A percentile compares a stretch with the other conserved stretches of the same genome.
Conservation (phyloP, 2,888 invertebrate genomes). For the Pristionchus arcanus region DNA sequence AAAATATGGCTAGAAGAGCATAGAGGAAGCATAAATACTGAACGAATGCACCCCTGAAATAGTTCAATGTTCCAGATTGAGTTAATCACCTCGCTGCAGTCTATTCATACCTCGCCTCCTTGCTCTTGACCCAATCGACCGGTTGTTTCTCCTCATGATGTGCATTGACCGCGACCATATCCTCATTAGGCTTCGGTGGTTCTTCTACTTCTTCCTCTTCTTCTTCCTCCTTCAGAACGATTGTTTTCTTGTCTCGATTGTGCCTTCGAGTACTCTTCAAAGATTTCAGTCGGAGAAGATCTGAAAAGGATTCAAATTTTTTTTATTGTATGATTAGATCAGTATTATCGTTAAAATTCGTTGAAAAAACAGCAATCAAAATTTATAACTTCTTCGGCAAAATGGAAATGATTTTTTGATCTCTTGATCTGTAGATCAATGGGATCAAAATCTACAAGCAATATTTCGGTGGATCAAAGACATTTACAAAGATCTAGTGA, state of each 20-base stretch:
- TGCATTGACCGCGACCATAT: neutral
- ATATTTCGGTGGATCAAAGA: neutral
- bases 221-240: conserved; percentile 38
- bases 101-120: conserved; percentile 14
- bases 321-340: neutral
- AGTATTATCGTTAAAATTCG: neutral
- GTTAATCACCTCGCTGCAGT: neutral
- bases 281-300: conserved; percentile 47
- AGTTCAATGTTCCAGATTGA: neutral
- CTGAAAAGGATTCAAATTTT: neutral
- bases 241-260: conserved; percentile 28
- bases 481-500: neutral
- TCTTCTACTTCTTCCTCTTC: conserved; percentile 43
- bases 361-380: neutral
- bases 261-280: conserved; percentile 27
- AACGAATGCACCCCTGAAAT: conserved; percentile 26
- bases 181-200: neutral
- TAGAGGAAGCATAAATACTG: conserved; percentile 10
- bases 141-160: neutral
- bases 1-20: conserved; percentile 14
- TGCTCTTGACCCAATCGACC: conserved; percentile 25
- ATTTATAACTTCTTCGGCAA: neutral
- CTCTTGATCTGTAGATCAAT: neutral
- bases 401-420: neutral
- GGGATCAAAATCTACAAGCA: neutral